Conservation (phyloP, 2,888 invertebrate genomes). For the Hemaris fuciformis region DNA sequence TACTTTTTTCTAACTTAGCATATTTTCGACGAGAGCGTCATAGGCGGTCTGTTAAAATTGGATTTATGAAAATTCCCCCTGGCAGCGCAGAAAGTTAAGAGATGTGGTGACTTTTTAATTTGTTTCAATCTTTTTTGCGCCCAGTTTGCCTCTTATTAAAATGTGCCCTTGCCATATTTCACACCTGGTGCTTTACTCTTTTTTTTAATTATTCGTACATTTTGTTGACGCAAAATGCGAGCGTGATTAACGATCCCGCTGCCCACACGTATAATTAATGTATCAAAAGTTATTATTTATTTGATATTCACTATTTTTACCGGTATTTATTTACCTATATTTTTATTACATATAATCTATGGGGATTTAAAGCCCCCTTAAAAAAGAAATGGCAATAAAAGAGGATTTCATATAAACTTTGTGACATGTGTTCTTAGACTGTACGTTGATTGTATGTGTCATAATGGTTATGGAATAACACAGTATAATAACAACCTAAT, state of each 20-base stretch:
- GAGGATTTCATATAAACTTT: no score
- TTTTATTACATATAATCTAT: no score
- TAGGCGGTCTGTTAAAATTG: constrained; percentile 43
- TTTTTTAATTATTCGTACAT: constrained; percentile 7
- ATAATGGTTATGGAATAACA: no score
- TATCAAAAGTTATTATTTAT: neutral
- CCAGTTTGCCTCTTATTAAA: constrained; percentile 39
- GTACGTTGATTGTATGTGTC: no score
- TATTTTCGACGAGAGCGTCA: constrained; percentile 25
- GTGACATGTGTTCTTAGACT: no score
- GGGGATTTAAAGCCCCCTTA: no score
- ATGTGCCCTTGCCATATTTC: constrained; percentile 35
- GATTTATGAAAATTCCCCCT: constrained; percentile 47
- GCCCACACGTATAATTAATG: neutral
- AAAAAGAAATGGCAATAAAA: no score
- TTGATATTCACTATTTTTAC: neutral
- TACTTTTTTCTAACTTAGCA: neutral
- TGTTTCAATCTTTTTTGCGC: constrained; percentile 40
- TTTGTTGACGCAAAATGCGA: neutral
- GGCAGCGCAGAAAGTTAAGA: constrained; percentile 40
- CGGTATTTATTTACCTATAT: no score
- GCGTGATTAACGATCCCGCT: neutral
- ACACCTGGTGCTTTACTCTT: constrained; percentile 33
- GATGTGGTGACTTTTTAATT: constrained; percentile 58
- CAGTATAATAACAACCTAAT: no score